Evolutionary conservation across 2,888 invertebrate species (phyloP).

Genomic region (Tortrix viridana): DNA sequence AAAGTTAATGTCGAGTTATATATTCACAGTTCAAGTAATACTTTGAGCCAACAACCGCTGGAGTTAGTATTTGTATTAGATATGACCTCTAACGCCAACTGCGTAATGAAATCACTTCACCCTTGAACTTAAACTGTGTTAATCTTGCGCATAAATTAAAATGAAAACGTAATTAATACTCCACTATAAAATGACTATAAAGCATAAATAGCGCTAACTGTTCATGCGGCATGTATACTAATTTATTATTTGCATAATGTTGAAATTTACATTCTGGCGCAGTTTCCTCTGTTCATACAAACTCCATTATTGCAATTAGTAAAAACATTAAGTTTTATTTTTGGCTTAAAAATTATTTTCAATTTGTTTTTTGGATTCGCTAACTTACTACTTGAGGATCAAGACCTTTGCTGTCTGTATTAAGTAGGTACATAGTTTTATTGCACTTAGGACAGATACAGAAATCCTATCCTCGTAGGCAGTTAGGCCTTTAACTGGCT

Average conservation of each 20-base stretch:
- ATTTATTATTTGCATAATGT: not conserved
- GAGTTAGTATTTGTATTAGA: slow-evolving; percentile 6
- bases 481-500: no score
- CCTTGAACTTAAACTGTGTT: slow-evolving; percentile 20
- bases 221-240: not conserved
- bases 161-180: slow-evolving; percentile 16
- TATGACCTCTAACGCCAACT: slow-evolving; percentile 12
- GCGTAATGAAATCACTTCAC: slow-evolving; percentile 16
- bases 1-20: no score
- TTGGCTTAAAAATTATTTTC: no score
- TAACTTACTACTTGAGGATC: no score
- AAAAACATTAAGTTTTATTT: no score
- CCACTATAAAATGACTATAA: not conserved
- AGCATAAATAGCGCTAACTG: slow-evolving; percentile 3
- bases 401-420: no score
- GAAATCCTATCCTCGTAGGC: no score
- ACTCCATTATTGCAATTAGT: not conserved
- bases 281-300: not conserved
- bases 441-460: no score
- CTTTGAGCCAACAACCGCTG: not conserved
- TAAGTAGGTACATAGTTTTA: no score
- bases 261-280: not conserved
- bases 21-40: no score
- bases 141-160: slow-evolving; percentile 21
- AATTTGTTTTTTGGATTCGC: no score